Percentiles rank a stretch among this genome's conserved stretches.
These are phyloP conservation scores for Falco naumanni DNA, from an alignment of 2,797 vertebrate genomes.

Conservation along the genomic window DNA sequence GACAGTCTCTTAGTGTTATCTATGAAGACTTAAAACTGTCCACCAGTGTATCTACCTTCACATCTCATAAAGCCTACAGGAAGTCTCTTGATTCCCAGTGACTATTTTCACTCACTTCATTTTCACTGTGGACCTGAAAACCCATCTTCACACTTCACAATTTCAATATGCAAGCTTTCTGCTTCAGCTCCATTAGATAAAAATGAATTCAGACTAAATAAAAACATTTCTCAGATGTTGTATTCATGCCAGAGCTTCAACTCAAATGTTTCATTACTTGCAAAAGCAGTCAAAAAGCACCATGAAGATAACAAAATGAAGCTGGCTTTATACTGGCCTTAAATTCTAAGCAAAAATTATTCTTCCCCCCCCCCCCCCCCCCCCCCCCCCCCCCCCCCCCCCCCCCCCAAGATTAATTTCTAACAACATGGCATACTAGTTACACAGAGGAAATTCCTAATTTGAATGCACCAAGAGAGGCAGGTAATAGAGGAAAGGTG, in stretches of 20 bases:
- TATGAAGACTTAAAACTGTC: neutral
- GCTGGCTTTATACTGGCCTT: neutral
- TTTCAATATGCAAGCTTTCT: slow-evolving; percentile 28
- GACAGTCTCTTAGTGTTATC: neutral
- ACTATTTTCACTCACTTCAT: neutral
- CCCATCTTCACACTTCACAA: neutral
- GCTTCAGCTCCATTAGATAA: slow-evolving; percentile 10
- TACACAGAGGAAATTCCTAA: neutral
- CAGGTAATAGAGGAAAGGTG: neutral
- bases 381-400: too few species aligned
- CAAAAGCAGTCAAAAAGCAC: slow-evolving; percentile 5
- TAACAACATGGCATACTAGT: neutral
- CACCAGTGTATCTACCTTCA: neutral
- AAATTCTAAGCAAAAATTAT: neutral
- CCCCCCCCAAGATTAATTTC: neutral
- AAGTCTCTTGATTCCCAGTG: neutral
- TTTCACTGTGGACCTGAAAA: neutral
- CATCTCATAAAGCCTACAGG: neutral
- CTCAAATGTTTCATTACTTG: neutral
- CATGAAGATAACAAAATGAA: neutral
- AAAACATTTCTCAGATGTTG: slow-evolving; percentile 11
- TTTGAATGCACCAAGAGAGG: neutral
- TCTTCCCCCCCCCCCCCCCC: neutral
- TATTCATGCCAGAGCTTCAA: neutral
- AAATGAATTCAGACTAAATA: slow-evolving; percentile 35